Evolutionary conservation across 2,888 invertebrate genomes (phyloP).

Genomic region (Tachina lurida): DNA sequence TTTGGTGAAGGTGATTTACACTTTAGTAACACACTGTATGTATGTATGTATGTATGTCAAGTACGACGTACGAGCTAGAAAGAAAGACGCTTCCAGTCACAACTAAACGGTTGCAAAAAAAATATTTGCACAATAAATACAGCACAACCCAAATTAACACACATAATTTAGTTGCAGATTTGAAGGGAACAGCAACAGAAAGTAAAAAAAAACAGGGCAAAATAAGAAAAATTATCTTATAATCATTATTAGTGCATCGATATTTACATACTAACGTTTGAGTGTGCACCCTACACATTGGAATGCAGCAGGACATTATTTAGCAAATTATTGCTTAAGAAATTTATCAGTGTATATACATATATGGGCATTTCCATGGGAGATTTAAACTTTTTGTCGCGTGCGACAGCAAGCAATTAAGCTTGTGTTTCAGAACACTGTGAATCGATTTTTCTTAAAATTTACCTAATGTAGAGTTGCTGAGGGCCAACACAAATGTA

Average conservation of each 20-base stretch:
- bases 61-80: background rate
- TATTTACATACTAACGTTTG: too few relatives aligned
- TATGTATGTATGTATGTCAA: constrained; percentile 25
- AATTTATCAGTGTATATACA: too few relatives aligned
- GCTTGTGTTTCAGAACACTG: too few relatives aligned
- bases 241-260: constrained; percentile 44
- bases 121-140: constrained; percentile 1
- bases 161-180: constrained; percentile 47
- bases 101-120: constrained; percentile 48
- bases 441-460: too few relatives aligned
- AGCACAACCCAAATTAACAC: constrained; percentile 47
- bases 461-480: too few relatives aligned
- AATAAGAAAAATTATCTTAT: constrained; percentile 22
- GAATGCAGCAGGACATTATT: background rate
- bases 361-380: too few relatives aligned
- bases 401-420: too few relatives aligned
- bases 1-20: constrained; percentile 52
- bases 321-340: too few relatives aligned
- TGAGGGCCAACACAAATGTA: too few relatives aligned
- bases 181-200: background rate
- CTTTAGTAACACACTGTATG: constrained; percentile 27
- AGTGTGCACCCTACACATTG: background rate
- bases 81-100: constrained; percentile 10
- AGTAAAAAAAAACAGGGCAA: constrained; percentile 7
- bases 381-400: too few relatives aligned